These are phyloP conservation scores for Gymnocypris eckloni DNA, from an alignment of 2,797 vertebrate species.

Conservation along the genomic window DNA sequence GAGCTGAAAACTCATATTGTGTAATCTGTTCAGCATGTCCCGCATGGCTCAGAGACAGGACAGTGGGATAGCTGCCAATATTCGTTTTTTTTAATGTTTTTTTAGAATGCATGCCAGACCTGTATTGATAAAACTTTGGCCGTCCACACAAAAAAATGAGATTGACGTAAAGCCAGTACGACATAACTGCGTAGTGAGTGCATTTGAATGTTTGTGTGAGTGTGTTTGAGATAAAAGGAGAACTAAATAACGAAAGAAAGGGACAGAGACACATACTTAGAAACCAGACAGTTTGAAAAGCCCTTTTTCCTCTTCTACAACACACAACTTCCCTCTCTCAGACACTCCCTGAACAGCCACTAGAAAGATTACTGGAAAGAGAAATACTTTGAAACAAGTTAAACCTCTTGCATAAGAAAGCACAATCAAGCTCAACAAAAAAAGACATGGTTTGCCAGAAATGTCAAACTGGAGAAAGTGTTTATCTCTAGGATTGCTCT, in stretches of 20 bases:
- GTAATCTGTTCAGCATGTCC: constrained; percentile 79
- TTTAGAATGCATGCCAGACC: constrained; percentile 65
- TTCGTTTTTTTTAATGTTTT: constrained; percentile 62
- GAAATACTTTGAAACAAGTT: constrained; percentile 16
- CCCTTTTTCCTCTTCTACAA: background rate
- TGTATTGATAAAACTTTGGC: constrained; percentile 72
- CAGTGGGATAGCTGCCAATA: constrained; percentile 71
- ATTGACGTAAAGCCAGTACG: constrained; percentile 69
- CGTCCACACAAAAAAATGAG: constrained; percentile 66
- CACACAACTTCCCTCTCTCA: background rate
- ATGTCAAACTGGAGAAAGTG: background rate
- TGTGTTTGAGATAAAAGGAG: constrained; percentile 12
- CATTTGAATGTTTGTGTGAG: background rate
- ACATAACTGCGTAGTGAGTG: constrained; percentile 31
- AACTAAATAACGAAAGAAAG: constrained; percentile 9
- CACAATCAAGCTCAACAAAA: background rate
- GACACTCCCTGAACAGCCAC: background rate
- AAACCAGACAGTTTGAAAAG: constrained; percentile 2
- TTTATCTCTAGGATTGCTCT: background rate
- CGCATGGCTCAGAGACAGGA: constrained; percentile 72
- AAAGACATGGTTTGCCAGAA: constrained; percentile 2
- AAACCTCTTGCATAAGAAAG: constrained; percentile 13
- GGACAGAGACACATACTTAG: background rate
- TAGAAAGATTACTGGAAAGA: constrained; percentile 28
- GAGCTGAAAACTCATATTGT: constrained; percentile 77